Evolutionary conservation across 2,888 invertebrate species (phyloP).

Genomic region (Microdon myrmicae): DNA sequence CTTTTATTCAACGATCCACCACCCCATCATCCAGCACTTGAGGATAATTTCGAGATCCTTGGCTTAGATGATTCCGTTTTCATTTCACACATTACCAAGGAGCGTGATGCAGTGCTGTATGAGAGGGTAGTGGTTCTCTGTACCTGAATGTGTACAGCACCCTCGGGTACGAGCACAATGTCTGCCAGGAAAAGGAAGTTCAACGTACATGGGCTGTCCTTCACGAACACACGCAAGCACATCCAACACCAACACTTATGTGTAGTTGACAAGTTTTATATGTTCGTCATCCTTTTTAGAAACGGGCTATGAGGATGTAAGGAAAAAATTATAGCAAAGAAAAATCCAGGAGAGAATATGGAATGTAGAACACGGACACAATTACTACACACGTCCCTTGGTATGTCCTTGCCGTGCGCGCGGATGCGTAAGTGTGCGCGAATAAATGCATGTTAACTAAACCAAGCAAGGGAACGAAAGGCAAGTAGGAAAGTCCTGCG

Average conservation of each 20-base stretch:
- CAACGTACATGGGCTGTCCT: slow-evolving; percentile 50
- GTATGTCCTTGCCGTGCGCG: slow-evolving; percentile 3
- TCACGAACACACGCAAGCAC: no score
- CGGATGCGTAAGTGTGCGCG: slow-evolving; percentile 6
- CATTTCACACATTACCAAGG: slow-evolving; percentile 12
- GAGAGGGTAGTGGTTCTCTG: slow-evolving; percentile 8
- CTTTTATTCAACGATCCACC: slow-evolving; percentile 5
- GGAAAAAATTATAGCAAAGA: no score
- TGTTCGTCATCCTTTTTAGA: slow-evolving; percentile 1
- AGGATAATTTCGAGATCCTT: slow-evolving; percentile 33
- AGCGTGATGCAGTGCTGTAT: slow-evolving; percentile 3
- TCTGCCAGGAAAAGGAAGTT: slow-evolving; percentile 29
- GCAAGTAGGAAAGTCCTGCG: no score
- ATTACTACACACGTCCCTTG: slow-evolving; percentile 27
- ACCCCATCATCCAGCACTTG: slow-evolving; percentile 15
- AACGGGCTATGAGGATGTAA: slow-evolving; percentile 32
- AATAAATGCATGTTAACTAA: slow-evolving; percentile 18
- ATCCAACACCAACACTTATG: no score
- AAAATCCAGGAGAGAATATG: slow-evolving; percentile 3
- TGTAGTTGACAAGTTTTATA: slow-evolving; percentile 4
- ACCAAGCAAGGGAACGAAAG: slow-evolving; percentile 2
- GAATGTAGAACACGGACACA: slow-evolving; percentile 38
- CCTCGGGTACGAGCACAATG: no score
- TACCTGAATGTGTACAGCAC: neutral
- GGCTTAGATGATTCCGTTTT: slow-evolving; percentile 19